Evolutionary conservation across 2,797 vertebrate species (phyloP).

Genomic region (Urosaurus nigricauda): DNA sequence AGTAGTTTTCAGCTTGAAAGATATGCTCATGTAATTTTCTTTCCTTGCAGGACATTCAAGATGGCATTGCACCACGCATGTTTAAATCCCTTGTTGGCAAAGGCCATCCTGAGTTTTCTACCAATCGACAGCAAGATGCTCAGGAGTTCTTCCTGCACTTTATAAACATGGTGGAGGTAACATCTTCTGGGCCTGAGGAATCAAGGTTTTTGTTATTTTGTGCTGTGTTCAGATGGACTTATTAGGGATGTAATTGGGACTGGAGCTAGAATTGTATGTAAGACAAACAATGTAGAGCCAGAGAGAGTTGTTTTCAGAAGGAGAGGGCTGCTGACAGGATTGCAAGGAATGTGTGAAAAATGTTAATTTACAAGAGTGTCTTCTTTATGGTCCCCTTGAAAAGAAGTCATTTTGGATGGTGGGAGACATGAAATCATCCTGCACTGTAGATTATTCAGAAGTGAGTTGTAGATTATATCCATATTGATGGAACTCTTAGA

Average conservation of each 20-base stretch:
- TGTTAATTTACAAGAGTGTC: neutral
- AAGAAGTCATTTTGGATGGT: neutral
- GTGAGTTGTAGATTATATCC: neutral
- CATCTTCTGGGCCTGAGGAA: neutral
- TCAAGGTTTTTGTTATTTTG: neutral
- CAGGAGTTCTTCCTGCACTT: conserved; percentile 99
- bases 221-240: fast-evolving
- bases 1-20: neutral
- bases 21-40: conserved; percentile 17
- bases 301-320: neutral
- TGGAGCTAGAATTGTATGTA: neutral
- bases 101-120: conserved; percentile 97
- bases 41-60: conserved; percentile 89
- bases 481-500: neutral
- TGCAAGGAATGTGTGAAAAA: neutral
- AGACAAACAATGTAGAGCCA: neutral
- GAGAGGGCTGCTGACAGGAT: neutral
- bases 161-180: conserved; percentile 99
- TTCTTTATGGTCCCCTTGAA: neutral
- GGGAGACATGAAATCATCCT: neutral
- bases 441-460: neutral
- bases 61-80: conserved; percentile 95
- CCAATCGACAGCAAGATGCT: conserved; percentile 97
- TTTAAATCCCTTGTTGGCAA: conserved; percentile 97
- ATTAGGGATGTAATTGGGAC: neutral